These are phyloP conservation scores for Caenorhabditis afra DNA, from an alignment of 2,888 invertebrate genomes.

Conservation along the genomic window DNA sequence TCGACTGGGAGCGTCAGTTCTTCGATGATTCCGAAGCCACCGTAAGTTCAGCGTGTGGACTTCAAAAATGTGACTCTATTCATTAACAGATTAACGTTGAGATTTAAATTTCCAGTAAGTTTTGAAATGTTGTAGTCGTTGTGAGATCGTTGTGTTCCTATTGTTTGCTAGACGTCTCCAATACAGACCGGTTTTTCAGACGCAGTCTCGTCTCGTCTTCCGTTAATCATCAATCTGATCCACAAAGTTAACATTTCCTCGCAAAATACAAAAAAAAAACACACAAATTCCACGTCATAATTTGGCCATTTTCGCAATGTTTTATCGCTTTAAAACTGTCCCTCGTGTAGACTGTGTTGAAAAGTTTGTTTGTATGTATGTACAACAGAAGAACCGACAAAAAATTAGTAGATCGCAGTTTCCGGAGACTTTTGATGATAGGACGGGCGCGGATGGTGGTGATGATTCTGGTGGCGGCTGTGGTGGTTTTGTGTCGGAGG, in stretches of 20 bases:
- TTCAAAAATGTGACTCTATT: background rate
- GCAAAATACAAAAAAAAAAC: background rate
- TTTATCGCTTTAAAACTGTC: too few species aligned
- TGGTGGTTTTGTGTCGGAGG: conserved; percentile 13
- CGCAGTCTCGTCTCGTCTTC: conserved; percentile 13
- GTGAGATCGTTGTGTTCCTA: background rate
- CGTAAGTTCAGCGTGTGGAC: conserved; percentile 43
- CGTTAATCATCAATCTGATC: background rate
- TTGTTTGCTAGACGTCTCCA: background rate
- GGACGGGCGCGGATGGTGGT: conserved; percentile 15
- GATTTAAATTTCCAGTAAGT: conserved; percentile 45
- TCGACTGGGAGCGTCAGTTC: conserved; percentile 78
- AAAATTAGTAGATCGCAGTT: conserved; percentile 53
- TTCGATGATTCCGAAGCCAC: conserved; percentile 74
- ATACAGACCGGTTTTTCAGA: conserved; percentile 3
- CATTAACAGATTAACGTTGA: conserved; percentile 52
- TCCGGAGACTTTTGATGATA: conserved; percentile 58
- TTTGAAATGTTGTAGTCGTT: conserved; percentile 32
- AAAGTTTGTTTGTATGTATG: too few species aligned
- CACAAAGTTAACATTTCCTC: background rate
- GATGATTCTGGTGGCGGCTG: conserved; percentile 6
- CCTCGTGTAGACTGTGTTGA: too few species aligned
- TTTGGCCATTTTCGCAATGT: too few species aligned
- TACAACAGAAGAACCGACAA: background rate
- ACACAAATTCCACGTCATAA: background rate